Evolutionary conservation across 2,888 invertebrate genomes (phyloP), one percentile per base, ranked within the genome.

Genomic region (Fissipunctia ypsillon): DNA sequence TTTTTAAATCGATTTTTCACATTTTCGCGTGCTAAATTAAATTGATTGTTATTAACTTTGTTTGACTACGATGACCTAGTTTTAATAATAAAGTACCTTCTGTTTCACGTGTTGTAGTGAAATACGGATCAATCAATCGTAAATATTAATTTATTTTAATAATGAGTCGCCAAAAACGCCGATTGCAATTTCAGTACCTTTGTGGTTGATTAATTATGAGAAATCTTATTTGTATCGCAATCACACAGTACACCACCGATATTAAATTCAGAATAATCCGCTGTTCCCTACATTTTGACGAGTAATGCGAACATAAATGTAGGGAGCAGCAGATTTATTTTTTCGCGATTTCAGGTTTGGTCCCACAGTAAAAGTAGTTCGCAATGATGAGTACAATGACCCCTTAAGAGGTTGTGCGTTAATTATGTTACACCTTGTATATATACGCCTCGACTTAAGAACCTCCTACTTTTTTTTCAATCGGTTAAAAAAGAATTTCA

Each of bases 171-270:
- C 31, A 43, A 35, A 25, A 31, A 2, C 10, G 28, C 19, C 76
- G 10, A 76, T 54, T 76, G 54, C n/a, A 25, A 64, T 64, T 75
- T 45, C 14, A 16, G 3, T 10, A 52, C 14, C 10, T n/a, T 35
- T 61, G 35, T n/a, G n/a, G 9, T 3, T 22, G 22, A 19, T 3
- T 59, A 6, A 59, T n/a, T 57, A 14, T 35, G 12, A 14, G 6
- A 7, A 57, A 35, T 57, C 7, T 14, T 59, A 22, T 56, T 12
- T 31, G 19, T 28, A 22, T 22, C 10, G 10, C 28, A 28, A 56
- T n/a, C n/a, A n/a, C n/a, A n/a, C n/a, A n/a, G n/a, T n/a, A n/a
- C n/a, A n/a, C n/a, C n/a, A n/a, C n/a, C n/a, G n/a, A n/a, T n/a
- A n/a, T n/a, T n/a, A n/a, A n/a, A n/a, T n/a, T n/a, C n/a, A n/a